Evolutionary conservation across 2,113 vertebrate genomes (phyloP).

Genomic region (Pluvialis apricaria): DNA sequence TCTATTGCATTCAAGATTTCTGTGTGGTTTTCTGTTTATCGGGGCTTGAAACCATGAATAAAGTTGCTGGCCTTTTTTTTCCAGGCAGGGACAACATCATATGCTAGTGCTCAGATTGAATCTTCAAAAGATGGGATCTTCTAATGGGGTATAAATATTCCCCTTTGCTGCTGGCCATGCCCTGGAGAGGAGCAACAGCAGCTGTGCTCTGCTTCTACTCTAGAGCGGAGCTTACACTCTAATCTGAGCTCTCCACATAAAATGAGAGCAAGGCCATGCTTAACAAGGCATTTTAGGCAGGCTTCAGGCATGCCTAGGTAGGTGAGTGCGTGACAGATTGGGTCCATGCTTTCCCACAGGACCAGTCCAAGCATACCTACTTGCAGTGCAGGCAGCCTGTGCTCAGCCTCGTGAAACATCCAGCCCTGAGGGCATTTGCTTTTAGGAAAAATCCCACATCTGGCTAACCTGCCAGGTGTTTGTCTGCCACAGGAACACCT

Average conservation of each 20-base stretch:
- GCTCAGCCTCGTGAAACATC: not conserved
- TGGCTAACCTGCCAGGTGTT: not conserved
- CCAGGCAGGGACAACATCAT: not conserved
- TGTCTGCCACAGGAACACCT: not conserved
- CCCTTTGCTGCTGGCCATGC: not conserved
- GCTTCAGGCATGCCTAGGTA: not conserved
- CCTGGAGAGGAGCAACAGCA: not conserved
- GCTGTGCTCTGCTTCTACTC: not conserved
- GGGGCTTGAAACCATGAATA: not conserved
- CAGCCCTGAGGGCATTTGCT: not conserved
- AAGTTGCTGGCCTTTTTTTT: not conserved
- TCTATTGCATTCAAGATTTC: not conserved
- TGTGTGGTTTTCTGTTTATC: not conserved
- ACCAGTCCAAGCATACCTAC: not conserved
- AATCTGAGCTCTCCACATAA: not conserved
- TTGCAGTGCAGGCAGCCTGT: not conserved
- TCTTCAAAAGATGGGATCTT: not conserved
- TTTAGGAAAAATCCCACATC: not conserved
- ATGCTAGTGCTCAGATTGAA: not conserved
- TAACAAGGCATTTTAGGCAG: not conserved
- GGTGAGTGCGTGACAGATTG: not conserved
- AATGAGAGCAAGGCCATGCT: not conserved
- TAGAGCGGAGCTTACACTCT: not conserved
- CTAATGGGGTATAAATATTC: not conserved
- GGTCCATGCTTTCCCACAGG: fast-evolving